Percentiles rank a stretch among this genome's conserved stretches.
These are phyloP conservation scores for Julus scanicus DNA, from an alignment of 2,888 invertebrate genomes.

Conservation along the genomic window DNA sequence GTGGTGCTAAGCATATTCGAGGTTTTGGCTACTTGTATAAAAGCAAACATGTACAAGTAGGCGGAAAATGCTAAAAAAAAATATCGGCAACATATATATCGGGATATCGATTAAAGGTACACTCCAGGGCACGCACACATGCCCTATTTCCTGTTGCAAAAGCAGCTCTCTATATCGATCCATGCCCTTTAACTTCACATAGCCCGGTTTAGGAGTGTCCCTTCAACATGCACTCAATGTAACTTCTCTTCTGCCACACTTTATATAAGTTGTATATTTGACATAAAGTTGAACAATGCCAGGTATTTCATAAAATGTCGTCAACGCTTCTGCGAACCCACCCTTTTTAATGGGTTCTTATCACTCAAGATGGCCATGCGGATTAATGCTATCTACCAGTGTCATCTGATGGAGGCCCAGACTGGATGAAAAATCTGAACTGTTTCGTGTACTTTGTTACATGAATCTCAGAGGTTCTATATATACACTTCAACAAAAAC, in stretches of 20 bases:
- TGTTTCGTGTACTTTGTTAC: not conserved
- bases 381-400: slow-evolving; percentile 10
- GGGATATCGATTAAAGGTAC: not conserved
- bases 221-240: not conserved
- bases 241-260: not conserved
- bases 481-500: not conserved
- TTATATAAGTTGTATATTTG: not conserved
- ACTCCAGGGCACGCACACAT: not conserved
- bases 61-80: not conserved
- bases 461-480: not conserved
- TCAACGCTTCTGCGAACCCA: not conserved
- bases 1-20: too few relatives aligned
- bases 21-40: too few relatives aligned
- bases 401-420: not conserved
- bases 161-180: not conserved
- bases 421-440: not conserved
- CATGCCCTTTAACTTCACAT: not conserved
- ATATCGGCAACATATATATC: not conserved
- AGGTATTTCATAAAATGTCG: not conserved
- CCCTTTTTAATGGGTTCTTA: slow-evolving; percentile 20
- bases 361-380: slow-evolving; percentile 36
- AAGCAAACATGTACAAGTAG: too few relatives aligned
- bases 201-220: not conserved
- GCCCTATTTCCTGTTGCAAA: not conserved
- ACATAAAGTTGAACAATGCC: not conserved